These are phyloP conservation scores for Scaptomyza cyrtandrae DNA, from an alignment of 2,888 invertebrate genomes.

Conservation along the genomic window DNA sequence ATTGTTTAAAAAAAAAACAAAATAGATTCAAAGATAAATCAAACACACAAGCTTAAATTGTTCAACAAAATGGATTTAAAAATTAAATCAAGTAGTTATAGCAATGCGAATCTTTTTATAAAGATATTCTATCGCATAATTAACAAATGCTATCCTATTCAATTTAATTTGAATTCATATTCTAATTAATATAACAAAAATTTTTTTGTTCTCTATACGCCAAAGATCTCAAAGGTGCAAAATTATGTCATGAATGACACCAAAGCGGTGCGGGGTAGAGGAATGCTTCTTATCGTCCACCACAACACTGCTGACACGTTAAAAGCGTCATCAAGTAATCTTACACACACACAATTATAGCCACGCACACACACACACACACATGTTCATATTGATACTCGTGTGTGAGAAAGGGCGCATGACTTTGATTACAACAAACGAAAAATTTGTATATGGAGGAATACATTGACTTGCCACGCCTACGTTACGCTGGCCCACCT, in stretches of 20 bases:
- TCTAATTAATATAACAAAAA: constrained; percentile 1
- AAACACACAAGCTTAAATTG: too few species aligned
- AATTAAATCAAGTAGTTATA: too few species aligned
- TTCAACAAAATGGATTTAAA: too few species aligned
- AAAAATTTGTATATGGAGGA: constrained; percentile 27
- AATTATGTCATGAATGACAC: constrained; percentile 58
- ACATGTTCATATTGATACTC: neutral
- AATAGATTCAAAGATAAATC: too few species aligned
- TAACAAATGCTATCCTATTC: too few species aligned
- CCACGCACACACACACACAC: constrained; percentile 12
- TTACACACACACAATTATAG: constrained; percentile 15
- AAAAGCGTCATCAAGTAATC: constrained; percentile 46
- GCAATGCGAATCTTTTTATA: too few species aligned
- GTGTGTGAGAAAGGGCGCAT: constrained; percentile 51
- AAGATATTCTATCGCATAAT: too few species aligned
- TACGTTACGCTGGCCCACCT: neutral
- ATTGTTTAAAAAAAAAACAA: too few species aligned
- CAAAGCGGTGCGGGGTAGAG: neutral
- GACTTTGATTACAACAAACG: constrained; percentile 62
- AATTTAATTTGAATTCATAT: too few species aligned
- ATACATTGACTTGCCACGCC: constrained; percentile 13
- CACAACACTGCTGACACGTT: constrained; percentile 44
- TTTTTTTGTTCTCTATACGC: constrained; percentile 3
- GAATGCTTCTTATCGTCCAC: constrained; percentile 34
- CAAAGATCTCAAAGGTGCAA: constrained; percentile 48